Evolutionary conservation across 2,888 invertebrate species (phyloP), one percentile per base, ranked within the genome.

Genomic region (Ennomos erosarius): DNA sequence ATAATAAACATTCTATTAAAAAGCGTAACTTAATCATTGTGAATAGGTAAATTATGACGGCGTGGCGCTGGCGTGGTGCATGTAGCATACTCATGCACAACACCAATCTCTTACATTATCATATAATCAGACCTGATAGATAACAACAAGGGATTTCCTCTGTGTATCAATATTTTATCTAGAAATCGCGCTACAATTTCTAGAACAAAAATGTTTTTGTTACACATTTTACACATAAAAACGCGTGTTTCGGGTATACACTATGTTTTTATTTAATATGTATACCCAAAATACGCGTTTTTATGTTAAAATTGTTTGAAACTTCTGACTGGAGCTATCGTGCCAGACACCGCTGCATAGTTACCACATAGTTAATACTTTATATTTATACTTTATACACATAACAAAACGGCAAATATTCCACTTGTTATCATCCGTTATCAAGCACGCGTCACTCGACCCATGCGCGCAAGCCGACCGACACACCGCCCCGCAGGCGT

Each of bases 361-460:
- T 43, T 33, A 55, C 55, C 43, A 33, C 35, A 44, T 12, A 33
- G 1, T 16, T 16, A 2, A 16, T 16, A 16, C 12, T 38, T 38
- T 39, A 39, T 11, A 45, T n/a, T 16, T 16, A 16, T 16, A 16
- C 12, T 38, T 38, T 39, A 39, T 11, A 45, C 38, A 51, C n/a
- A 33, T 12, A 47, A 54, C 36, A 37, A 49, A 12, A 12, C 42
- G 9, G 37, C n/a, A 51, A 57, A 51, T 50, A 50, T 55, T 57
- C 53, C 55, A 57, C 56, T 38, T 48, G 52, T 54, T 63, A 63
- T 61, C 59, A 50, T 8, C 33, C 9, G 33, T 62, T 60, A 61
- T 65, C 59, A 51, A 37, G 38, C 49, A 44, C 39, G 61, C 71
- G 68, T 47, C 62, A 74, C 61, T 52, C 55, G 59, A 68, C 67